These are phyloP conservation scores for Odontomyia ornata DNA, from an alignment of 2,888 invertebrate species.

Conservation along the genomic window DNA sequence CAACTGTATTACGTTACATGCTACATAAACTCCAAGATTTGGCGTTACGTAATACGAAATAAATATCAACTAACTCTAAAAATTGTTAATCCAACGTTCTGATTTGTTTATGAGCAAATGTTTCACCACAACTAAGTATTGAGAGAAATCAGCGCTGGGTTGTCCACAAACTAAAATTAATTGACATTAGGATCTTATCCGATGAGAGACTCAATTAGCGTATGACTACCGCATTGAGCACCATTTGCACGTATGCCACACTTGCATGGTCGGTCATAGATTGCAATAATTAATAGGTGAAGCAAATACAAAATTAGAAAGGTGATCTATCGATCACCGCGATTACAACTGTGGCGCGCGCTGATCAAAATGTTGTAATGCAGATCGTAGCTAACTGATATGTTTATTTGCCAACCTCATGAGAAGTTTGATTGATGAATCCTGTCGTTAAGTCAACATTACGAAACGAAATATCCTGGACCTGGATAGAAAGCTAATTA, in stretches of 20 bases:
- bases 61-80: too few relatives aligned
- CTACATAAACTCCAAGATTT: too few relatives aligned
- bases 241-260: background rate
- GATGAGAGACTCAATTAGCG: background rate
- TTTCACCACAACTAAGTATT: too few relatives aligned
- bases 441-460: constrained; percentile 1
- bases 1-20: too few relatives aligned
- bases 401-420: background rate
- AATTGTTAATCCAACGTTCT: too few relatives aligned
- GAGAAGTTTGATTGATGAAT: background rate
- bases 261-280: background rate
- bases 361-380: background rate
- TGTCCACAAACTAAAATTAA: background rate
- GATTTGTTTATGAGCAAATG: too few relatives aligned
- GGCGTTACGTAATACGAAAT: too few relatives aligned
- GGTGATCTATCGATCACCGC: background rate
- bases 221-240: background rate
- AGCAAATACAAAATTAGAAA: constrained; percentile 7
- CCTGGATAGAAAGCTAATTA: background rate
- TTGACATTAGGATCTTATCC: background rate
- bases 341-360: background rate
- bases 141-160: too few relatives aligned
- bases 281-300: background rate
- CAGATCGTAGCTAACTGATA: background rate
- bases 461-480: background rate